Evolutionary conservation across 2,797 vertebrate species (phyloP).

Genomic region (Agapornis canus): DNA sequence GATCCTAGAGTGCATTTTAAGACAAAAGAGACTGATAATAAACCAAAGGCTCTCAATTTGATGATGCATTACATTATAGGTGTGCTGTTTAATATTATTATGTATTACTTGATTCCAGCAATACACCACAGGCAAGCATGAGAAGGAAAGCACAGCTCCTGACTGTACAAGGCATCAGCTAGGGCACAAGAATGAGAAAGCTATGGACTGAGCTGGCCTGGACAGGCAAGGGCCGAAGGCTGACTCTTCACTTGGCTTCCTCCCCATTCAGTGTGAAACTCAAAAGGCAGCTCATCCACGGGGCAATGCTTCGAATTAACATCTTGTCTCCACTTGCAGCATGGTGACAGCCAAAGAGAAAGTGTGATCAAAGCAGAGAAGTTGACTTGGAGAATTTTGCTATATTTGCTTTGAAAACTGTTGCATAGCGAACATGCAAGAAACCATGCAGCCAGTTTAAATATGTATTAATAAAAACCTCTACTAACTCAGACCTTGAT

Average conservation of each 20-base stretch:
- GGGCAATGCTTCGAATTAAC: not conserved
- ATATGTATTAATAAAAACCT: not conserved
- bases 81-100: not conserved
- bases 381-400: not conserved
- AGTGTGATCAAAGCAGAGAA: not conserved
- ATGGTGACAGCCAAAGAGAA: not conserved
- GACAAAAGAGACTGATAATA: not conserved
- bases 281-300: not conserved
- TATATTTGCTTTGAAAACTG: not conserved
- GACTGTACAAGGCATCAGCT: not conserved
- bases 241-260: not conserved
- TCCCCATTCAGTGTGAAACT: not conserved
- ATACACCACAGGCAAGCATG: not conserved
- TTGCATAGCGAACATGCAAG: rapidly evolving
- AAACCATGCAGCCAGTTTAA: not conserved
- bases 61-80: not conserved
- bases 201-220: not conserved
- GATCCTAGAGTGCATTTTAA: not conserved
- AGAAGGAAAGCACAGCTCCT: not conserved
- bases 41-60: not conserved
- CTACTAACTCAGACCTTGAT: not conserved
- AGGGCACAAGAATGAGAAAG: not conserved
- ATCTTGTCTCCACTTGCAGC: not conserved
- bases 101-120: not conserved
- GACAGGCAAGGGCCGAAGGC: not conserved